A percentile compares a stretch with the other conserved stretches of the same genome.
phyloP scores from a whole-genome alignment of 2,113 vertebrate species.

The Ovibos moschatus region DNA sequence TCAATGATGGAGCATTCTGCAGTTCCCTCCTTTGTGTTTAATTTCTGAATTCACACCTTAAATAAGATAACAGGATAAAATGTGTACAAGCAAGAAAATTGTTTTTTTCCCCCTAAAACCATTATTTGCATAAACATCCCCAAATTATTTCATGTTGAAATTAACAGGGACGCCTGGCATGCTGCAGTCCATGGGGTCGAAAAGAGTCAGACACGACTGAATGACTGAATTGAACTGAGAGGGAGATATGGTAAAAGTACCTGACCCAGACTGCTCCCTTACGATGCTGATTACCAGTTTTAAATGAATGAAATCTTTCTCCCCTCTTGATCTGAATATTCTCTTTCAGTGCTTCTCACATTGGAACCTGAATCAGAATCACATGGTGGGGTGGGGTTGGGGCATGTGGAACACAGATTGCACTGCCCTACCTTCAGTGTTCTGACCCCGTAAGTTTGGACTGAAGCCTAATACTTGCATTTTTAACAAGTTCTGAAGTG shows the following conservation, averaged over 20 bases:
- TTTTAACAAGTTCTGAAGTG: background rate
- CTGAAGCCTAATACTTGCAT: background rate
- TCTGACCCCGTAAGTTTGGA: background rate
- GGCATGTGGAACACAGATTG: accelerated
- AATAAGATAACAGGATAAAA: background rate
- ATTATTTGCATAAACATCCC: background rate
- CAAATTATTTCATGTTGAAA: background rate
- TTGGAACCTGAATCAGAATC: background rate
- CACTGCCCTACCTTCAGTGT: accelerated
- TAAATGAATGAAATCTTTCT: background rate
- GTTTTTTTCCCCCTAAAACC: background rate
- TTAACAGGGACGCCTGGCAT: background rate
- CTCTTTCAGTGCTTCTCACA: background rate
- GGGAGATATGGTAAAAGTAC: background rate
- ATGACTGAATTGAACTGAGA: background rate
- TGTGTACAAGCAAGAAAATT: background rate
- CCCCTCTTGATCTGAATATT: background rate
- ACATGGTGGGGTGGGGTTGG: background rate
- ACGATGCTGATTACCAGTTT: background rate
- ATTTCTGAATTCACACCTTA: background rate
- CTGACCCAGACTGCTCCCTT: background rate
- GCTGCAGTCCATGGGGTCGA: background rate
- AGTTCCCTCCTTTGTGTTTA: background rate
- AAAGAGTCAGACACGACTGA: background rate
- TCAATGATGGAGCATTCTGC: background rate